Percentiles rank a stretch among this genome's conserved stretches.
Conservation (phyloP, 2,888 invertebrate species). For the Limnephilus marmoratus region DNA sequence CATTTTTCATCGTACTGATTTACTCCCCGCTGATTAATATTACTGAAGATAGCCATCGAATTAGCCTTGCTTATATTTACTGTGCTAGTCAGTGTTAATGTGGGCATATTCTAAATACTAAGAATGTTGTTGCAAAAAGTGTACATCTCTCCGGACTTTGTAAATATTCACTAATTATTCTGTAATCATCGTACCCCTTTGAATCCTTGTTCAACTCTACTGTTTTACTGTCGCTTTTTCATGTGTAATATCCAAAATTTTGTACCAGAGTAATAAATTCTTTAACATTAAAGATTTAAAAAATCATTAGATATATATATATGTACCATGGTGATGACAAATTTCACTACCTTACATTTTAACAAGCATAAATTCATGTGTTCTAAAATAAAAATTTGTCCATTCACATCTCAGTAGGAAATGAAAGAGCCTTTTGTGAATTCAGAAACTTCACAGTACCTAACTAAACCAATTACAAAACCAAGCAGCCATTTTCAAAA, state of each 20-base stretch:
- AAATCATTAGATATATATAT: too few species aligned
- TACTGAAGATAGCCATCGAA: slow-evolving; percentile 10
- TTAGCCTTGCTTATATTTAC: slow-evolving; percentile 26
- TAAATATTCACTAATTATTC: neutral
- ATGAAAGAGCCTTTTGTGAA: neutral
- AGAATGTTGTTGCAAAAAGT: neutral
- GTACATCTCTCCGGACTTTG: neutral
- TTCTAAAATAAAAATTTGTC: neutral
- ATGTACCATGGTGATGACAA: too few species aligned
- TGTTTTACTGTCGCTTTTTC: neutral
- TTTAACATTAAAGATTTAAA: too few species aligned
- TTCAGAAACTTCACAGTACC: neutral
- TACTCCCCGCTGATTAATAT: neutral
- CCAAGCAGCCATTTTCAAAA: neutral
- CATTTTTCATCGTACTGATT: neutral
- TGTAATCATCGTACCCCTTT: neutral
- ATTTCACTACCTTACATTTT: neutral
- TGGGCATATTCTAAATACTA: slow-evolving; percentile 4
- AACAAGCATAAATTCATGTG: neutral
- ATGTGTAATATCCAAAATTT: neutral
- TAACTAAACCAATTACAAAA: neutral
- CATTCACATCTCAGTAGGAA: neutral
- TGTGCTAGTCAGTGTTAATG: slow-evolving; percentile 13
- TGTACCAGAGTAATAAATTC: neutral
- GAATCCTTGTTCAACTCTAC: neutral